These are phyloP conservation scores for Agrypnus murinus DNA, from an alignment of 2,888 invertebrate species.

Conservation along the genomic window DNA sequence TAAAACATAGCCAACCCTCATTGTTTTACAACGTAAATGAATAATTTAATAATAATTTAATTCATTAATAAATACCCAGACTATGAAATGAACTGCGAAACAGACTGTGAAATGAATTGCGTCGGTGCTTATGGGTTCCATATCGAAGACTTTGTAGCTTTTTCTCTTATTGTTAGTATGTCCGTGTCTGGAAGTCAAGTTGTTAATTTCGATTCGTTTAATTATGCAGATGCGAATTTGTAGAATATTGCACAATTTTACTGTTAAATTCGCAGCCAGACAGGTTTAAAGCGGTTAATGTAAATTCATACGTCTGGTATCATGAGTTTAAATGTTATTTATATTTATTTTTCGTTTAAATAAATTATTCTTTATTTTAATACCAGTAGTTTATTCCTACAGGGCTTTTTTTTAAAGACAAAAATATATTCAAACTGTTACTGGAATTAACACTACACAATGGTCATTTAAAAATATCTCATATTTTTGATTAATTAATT, in stretches of 20 bases:
- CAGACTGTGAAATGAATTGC: not conserved
- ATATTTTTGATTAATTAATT: no score
- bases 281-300: conserved; percentile 16
- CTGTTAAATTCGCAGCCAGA: conserved; percentile 27
- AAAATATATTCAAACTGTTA: no score
- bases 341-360: not conserved
- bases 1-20: no score
- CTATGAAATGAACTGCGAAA: no score
- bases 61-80: no score
- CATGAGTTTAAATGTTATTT: conserved; percentile 16
- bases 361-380: no score
- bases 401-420: no score
- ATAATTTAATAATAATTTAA: no score
- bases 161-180: conserved; percentile 26
- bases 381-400: no score
- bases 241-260: conserved; percentile 35
- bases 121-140: not conserved
- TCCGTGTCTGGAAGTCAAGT: conserved; percentile 1
- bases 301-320: conserved; percentile 17
- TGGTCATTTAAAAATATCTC: no score
- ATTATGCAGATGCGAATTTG: conserved; percentile 30
- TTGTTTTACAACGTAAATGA: no score
- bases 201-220: conserved; percentile 27
- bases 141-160: not conserved
- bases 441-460: no score